These are phyloP conservation scores for Sebastes iracundus DNA, from an alignment of 2,797 vertebrate species.

Conservation along the genomic window DNA sequence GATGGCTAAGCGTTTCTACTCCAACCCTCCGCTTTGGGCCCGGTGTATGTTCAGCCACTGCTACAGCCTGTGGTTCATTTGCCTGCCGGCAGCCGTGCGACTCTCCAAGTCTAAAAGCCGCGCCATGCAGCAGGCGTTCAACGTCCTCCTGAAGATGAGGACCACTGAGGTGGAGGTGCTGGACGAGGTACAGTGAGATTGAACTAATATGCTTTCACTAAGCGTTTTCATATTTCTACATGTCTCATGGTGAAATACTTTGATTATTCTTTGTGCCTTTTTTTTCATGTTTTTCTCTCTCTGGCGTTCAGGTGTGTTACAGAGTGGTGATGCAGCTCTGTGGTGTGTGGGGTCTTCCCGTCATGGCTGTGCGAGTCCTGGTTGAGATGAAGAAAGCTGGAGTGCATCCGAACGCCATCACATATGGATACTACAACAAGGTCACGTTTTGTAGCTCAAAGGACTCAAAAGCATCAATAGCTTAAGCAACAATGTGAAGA, in stretches of 20 bases:
- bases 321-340: conserved; percentile 98
- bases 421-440: conserved; percentile 93
- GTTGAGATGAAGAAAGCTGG: conserved; percentile 98
- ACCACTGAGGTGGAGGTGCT: conserved; percentile 92
- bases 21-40: conserved; percentile 91
- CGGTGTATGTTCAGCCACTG: conserved; percentile 96
- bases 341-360: conserved; percentile 92
- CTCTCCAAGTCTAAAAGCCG: conserved; percentile 89
- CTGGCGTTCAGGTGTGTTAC: conserved; percentile 90
- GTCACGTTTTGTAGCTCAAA: conserved; percentile 36
- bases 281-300: background rate
- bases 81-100: conserved; percentile 90
- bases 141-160: conserved; percentile 93
- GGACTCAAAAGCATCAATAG: background rate
- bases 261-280: background rate
- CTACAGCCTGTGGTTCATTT: conserved; percentile 99
- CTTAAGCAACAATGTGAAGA: background rate
- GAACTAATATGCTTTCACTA: background rate
- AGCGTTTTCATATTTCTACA: background rate
- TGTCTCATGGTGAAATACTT: background rate
- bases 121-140: conserved; percentile 93
- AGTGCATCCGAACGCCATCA: conserved; percentile 95
- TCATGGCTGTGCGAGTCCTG: conserved; percentile 94
- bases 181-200: conserved; percentile 87
- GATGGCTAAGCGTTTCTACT: conserved; percentile 90